These are phyloP conservation scores for Ophioninae sp. DNA, from an alignment of 2,888 invertebrate species.

Conservation along the genomic window DNA sequence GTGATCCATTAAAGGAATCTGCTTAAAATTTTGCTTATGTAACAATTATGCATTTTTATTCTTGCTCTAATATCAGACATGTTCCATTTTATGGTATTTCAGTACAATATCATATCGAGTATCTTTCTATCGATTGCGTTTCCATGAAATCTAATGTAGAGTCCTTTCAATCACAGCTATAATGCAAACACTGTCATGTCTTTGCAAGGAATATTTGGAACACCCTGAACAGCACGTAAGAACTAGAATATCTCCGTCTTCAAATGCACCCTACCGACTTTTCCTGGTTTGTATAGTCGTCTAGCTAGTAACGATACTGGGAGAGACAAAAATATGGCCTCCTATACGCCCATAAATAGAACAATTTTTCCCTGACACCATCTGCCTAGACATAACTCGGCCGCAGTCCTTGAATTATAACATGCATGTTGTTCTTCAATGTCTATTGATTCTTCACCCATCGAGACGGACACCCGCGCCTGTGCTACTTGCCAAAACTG, in stretches of 20 bases:
- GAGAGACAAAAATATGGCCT: neutral
- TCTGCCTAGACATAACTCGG: neutral
- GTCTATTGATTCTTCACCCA: neutral
- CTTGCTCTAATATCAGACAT: neutral
- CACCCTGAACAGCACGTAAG: neutral
- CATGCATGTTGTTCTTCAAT: constrained; percentile 6
- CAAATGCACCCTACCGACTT: constrained; percentile 6
- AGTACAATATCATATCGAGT: no score
- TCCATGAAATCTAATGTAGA: neutral
- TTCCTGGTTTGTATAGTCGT: neutral
- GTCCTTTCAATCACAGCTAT: neutral
- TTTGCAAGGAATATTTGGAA: neutral
- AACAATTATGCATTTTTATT: neutral
- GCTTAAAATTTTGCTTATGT: neutral
- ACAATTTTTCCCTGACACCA: neutral
- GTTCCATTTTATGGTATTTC: neutral
- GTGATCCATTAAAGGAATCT: neutral
- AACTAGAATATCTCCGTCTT: constrained; percentile 67
- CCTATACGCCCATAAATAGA: neutral
- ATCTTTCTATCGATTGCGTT: neutral
- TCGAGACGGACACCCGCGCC: neutral
- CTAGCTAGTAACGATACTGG: neutral
- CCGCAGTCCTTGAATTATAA: neutral
- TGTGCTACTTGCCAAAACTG: neutral
- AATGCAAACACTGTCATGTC: neutral